Base-by-base conservation (phyloP, 2,113 vertebrate species). In the Aramus guarauna region DNA sequence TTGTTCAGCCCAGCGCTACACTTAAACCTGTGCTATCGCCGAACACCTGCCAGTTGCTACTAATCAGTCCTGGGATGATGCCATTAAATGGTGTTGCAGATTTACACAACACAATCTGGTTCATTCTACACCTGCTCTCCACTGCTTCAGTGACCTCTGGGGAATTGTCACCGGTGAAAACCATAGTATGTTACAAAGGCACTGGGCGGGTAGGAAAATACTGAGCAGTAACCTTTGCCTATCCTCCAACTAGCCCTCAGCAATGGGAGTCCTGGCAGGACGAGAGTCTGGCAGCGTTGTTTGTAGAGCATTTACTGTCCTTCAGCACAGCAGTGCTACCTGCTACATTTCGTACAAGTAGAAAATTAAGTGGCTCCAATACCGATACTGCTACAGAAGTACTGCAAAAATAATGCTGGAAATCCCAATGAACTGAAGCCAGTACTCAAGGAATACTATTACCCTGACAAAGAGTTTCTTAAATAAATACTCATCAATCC, bases 271-370 rank as follows among this genome's bases (percentile, higher is more conserved):
- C n/a, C 29, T 50, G 48, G 37, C n/a, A 58, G 37, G 86, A 45
- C 0, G 2, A 43, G 39, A 24, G 11, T 12, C 36, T 32, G 55
- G 26, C 29, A 16, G 64, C 0, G 8, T 15, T 48, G 12, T 17
- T 24, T 73, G 53, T 20, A 23, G 32, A 67, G 30, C 39, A 30
- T 32, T 39, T 72, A 50, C 27, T 50, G 27, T 47, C 58, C 39
- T 77, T 67, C 39, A 16, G 23, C 41, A 73, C 11, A 48, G 36
- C 29, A 16, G 22, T 17, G 30, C 39, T 55, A 59, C 19, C 64
- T 43, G 53, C 30, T 34, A 32, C 68, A 9, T 56, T 75, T 58
- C 1, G 1, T 27, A 63, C 17, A 39, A n/a, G n/a, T 9, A 64
- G 20, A 52, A 55, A 75, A 68, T 9, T 12, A 30, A 29, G 39